Evolutionary conservation across 1,140 invertebrate species (phyloP), one percentile per base, ranked within the genome.

Genomic region (Caerostris extrusa): DNA sequence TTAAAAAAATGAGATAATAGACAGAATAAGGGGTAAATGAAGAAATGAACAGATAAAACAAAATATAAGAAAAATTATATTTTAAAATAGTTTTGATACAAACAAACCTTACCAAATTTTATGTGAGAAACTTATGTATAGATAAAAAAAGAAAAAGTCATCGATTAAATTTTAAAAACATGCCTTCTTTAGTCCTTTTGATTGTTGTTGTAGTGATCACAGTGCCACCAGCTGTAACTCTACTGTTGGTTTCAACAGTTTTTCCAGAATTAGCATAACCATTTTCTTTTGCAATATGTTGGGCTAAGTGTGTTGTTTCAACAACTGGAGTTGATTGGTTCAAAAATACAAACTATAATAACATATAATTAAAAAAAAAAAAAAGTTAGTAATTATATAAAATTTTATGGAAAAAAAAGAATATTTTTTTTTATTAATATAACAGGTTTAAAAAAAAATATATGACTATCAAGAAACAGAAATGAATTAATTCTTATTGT

Each of bases 341-440:
- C 96, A 98, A 98, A 96, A 98, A 98, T 81, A 98, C 97, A 96
- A 99, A 98, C 98, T 98, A 34, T 14, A 97, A 56, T 96, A 96
- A 94, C 19, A 90, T 85, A 89, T 91, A 81, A 34, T 34, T 34
- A 34, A 34, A 34, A 34, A 34, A 34, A 34, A 34, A 34, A 34
- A 34, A 34, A 34, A 34, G 34, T 34, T 34, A 34, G 34, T 34
- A 34, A 34, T 34, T 34, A 34, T 34, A 34, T 34, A 34, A 34
- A 34, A 34, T 34, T 34, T 34, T 34, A 34, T 34, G 34, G 34
- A 34, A 34, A 34, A n/a, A 34, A 34, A 34, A 34, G 34, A 34
- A 34, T 34, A 34, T 34, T 34, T 34, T 34, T 34, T 34, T 34
- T 34, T 34, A 34, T 1, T 34, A 34, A 34, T 34, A 34, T 34